These are phyloP conservation scores for Drosophila seguyi DNA, from an alignment of 1,140 invertebrate genomes.

Conservation along the genomic window DNA sequence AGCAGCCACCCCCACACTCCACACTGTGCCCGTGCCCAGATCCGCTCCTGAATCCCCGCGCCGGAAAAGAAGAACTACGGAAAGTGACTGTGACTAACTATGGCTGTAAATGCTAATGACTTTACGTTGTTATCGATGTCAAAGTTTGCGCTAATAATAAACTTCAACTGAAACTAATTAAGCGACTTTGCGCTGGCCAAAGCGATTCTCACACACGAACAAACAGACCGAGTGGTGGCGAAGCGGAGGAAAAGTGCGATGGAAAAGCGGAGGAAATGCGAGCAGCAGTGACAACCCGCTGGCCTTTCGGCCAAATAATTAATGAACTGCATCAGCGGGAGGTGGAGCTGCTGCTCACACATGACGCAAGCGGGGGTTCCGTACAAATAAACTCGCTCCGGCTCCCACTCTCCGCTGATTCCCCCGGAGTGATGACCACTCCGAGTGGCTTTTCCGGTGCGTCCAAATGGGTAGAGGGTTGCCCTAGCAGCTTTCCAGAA, in stretches of 20 bases:
- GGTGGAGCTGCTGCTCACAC: constrained; percentile 39
- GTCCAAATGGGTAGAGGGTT: constrained; percentile 46
- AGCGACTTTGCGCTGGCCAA: constrained; percentile 66
- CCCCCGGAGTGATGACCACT: constrained; percentile 50
- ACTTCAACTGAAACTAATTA: constrained; percentile 79
- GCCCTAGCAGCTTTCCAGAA: constrained; percentile 40
- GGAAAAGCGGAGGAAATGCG: constrained; percentile 26
- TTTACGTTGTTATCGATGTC: constrained; percentile 82
- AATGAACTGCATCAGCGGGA: constrained; percentile 74
- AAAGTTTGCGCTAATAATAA: constrained; percentile 80
- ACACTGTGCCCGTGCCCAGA: background rate
- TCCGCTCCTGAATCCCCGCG: background rate
- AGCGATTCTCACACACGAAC: constrained; percentile 36
- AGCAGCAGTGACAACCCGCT: constrained; percentile 49
- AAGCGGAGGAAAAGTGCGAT: constrained; percentile 9
- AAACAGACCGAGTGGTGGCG: constrained; percentile 3
- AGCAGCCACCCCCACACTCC: constrained; percentile 16
- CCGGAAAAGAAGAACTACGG: constrained; percentile 7
- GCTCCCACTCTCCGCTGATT: background rate
- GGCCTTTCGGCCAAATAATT: constrained; percentile 67
- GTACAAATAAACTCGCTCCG: constrained; percentile 48
- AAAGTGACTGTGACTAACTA: constrained; percentile 37
- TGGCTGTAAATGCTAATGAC: constrained; percentile 72
- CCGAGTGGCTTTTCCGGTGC: constrained; percentile 28
- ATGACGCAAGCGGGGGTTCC: constrained; percentile 62